Evolutionary conservation across 2,113 vertebrate species (phyloP), one percentile per base, ranked within the genome.

Genomic region (Arothron firmamentum): DNA sequence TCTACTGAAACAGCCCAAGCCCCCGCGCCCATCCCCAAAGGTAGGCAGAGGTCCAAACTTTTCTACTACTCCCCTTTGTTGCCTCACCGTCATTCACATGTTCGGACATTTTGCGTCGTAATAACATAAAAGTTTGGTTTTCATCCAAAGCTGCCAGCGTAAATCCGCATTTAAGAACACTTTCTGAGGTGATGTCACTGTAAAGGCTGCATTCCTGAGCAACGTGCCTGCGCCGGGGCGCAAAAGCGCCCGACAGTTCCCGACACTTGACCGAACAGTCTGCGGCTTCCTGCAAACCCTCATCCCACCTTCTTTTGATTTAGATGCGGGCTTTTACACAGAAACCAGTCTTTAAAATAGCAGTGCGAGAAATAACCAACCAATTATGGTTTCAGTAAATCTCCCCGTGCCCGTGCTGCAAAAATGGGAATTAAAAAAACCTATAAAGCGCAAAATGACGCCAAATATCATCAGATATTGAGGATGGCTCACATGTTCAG

Each of bases 11-110:
- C 38, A 11, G 72, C 80, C 28, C 77, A 66, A 49, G 6, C 72
- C 12, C 53, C 58, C 21, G 73, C 55, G 23, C 60, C 77, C 28
- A 73, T 90, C 64, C 77, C 89, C 51, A 54, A 90, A 92, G 94
- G 94, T 94, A 91, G 91, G 34, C 34, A 38, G 34, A 38, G 86
- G 14, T 1, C 3, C 34, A 14, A 64, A 63, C 52, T 52, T 69
- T 76, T 16, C 16, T 7, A 21, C 15, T 4, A 5, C 15, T 6
- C 25, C 7, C n/a, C 5, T 1, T 23, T 46, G 14, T 56, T 50
- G 3, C 34, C 16, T 34, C 6, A 20, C 15, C 31, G 1, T 1
- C n/a, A 70, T 11, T 14, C 17, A 3, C 1, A 25, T 17, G 17
- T 38, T 16, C 45, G 16, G 17, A n/a, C 16, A 46, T 25, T 25